Evolutionary conservation across 1,140 invertebrate genomes (phyloP).

Genomic region (Sycobia sp.): DNA sequence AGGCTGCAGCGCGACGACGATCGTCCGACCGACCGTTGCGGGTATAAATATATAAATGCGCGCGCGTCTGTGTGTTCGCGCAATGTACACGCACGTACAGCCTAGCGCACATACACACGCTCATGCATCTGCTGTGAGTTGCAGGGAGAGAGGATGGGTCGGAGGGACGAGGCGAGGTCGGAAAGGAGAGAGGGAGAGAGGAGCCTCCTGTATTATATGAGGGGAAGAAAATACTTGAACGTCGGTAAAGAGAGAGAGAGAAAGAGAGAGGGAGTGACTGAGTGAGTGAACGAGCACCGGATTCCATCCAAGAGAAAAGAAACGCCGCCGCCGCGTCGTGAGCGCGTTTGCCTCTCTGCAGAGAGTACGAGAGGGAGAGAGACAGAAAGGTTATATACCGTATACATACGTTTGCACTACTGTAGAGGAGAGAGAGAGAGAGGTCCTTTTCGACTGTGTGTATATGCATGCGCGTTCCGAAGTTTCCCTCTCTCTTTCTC

Average conservation of each 20-base stretch:
- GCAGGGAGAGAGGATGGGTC: neutral
- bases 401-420: slow-evolving; percentile 16
- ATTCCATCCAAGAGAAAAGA: slow-evolving; percentile 31
- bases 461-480: neutral
- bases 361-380: slow-evolving; percentile 11
- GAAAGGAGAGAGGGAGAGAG: slow-evolving; percentile 9
- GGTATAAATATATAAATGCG: slow-evolving; percentile 31
- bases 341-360: slow-evolving; percentile 34
- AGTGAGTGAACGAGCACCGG: slow-evolving; percentile 12
- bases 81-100: too few relatives aligned
- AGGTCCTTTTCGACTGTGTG: slow-evolving; percentile 15
- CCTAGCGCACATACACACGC: too few relatives aligned
- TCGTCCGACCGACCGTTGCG: slow-evolving; percentile 35
- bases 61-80: neutral
- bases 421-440: too few relatives aligned
- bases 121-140: too few relatives aligned
- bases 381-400: too few relatives aligned
- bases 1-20: slow-evolving; percentile 9
- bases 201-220: slow-evolving; percentile 19
- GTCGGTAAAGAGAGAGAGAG: neutral
- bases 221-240: slow-evolving; percentile 32
- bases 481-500: neutral
- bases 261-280: neutral
- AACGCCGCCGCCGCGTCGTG: slow-evolving; percentile 22
- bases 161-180: slow-evolving; percentile 16